Evolutionary conservation across 2,113 vertebrate genomes (phyloP).

Genomic region (Octodon degus): DNA sequence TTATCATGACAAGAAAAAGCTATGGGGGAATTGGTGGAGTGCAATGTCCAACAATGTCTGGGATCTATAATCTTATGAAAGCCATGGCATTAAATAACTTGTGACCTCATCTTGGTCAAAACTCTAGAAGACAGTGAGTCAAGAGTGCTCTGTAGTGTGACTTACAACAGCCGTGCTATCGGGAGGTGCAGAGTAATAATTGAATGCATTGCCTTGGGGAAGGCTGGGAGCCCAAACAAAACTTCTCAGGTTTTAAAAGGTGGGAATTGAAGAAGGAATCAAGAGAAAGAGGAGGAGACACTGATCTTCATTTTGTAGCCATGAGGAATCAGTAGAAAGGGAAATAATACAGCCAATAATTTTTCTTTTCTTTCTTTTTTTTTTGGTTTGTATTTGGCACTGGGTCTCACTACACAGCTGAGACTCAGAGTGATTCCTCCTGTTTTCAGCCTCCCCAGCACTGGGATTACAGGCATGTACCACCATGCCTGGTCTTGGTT

Average conservation of each 20-base stretch:
- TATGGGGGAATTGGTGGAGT: not conserved
- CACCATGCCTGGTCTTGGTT: too few species aligned
- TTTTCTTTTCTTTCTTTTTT: too few species aligned
- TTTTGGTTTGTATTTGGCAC: too few species aligned
- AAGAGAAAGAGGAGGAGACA: not conserved
- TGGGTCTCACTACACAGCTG: too few species aligned
- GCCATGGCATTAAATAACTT: not conserved
- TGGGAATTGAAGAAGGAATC: not conserved
- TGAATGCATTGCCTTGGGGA: fast-evolving
- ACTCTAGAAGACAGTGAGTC: not conserved
- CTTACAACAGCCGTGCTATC: not conserved
- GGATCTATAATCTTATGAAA: not conserved
- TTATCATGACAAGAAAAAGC: not conserved
- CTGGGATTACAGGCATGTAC: too few species aligned
- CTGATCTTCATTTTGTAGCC: not conserved
- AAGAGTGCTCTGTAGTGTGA: too few species aligned
- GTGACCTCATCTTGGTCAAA: not conserved
- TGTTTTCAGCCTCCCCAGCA: too few species aligned
- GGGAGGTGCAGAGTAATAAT: not conserved
- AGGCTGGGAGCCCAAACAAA: not conserved
- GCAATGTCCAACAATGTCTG: not conserved
- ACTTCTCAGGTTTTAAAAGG: not conserved
- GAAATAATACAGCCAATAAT: not conserved
- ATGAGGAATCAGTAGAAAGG: not conserved
- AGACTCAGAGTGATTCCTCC: too few species aligned